These are phyloP conservation scores for Yponomeuta plumbellus DNA, from an alignment of 2,888 invertebrate species.

Conservation along the genomic window DNA sequence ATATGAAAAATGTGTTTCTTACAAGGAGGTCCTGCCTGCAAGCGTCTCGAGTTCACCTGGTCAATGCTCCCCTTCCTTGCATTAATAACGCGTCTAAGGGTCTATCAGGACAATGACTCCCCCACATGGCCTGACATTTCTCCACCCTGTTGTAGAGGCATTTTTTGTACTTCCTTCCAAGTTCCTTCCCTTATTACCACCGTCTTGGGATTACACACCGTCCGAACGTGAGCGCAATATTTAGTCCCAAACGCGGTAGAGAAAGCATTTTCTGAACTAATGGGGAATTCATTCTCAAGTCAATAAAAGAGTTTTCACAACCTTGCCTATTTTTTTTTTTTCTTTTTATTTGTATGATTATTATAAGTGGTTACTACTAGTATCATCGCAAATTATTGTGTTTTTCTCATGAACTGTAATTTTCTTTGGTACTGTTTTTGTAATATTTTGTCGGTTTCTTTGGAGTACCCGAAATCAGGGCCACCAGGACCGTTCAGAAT, in stretches of 20 bases:
- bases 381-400: too few relatives aligned
- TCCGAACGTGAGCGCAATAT: neutral
- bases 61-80: conserved; percentile 41
- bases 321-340: too few relatives aligned
- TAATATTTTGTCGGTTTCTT: too few relatives aligned
- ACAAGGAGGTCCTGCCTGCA: neutral
- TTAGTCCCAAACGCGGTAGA: neutral
- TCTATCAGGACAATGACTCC: conserved; percentile 49
- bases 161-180: conserved; percentile 60
- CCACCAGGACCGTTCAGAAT: too few relatives aligned
- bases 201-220: neutral
- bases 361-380: too few relatives aligned
- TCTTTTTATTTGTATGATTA: too few relatives aligned
- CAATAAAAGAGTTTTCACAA: too few relatives aligned
- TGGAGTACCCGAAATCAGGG: too few relatives aligned
- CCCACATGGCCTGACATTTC: conserved; percentile 58
- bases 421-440: too few relatives aligned
- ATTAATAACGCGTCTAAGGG: conserved; percentile 62
- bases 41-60: conserved; percentile 49
- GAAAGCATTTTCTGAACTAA: neutral
- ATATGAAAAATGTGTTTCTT: neutral
- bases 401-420: too few relatives aligned
- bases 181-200: conserved; percentile 58
- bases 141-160: conserved; percentile 31
- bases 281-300: too few relatives aligned